Conservation (phyloP, 1,140 invertebrate species). For the Hydropsyche tenuis region DNA sequence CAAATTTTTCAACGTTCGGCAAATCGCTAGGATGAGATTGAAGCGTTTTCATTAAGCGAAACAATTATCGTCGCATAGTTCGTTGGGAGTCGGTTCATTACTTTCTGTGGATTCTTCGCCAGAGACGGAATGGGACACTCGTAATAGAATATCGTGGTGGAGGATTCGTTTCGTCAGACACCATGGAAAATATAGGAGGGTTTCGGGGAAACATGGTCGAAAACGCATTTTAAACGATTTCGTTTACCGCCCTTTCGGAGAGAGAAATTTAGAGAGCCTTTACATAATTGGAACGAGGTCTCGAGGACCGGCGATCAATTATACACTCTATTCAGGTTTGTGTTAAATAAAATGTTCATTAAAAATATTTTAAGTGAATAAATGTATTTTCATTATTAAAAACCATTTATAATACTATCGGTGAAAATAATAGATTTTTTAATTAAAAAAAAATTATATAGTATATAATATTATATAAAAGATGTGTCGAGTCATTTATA, state of each 20-base stretch:
- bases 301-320: background rate
- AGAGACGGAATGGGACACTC: background rate
- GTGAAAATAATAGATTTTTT: no score
- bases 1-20: no score
- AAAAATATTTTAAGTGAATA: no score
- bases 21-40: no score
- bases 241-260: background rate
- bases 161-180: background rate
- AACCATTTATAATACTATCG: no score
- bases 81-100: background rate
- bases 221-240: conserved; percentile 21
- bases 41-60: conserved; percentile 1
- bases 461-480: no score
- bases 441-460: no score
- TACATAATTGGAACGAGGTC: background rate
- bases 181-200: background rate
- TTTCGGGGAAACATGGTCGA: background rate
- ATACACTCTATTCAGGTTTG: background rate
- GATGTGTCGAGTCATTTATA: no score
- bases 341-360: no score
- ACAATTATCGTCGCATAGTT: conserved; percentile 3
- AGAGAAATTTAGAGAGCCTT: background rate
- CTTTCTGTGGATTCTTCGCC: conserved; percentile 1
- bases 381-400: no score
- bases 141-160: background rate